Evolutionary conservation across 2,113 vertebrate species (phyloP), one percentile per base, ranked within the genome.

Genomic region (Sturnus vulgaris): DNA sequence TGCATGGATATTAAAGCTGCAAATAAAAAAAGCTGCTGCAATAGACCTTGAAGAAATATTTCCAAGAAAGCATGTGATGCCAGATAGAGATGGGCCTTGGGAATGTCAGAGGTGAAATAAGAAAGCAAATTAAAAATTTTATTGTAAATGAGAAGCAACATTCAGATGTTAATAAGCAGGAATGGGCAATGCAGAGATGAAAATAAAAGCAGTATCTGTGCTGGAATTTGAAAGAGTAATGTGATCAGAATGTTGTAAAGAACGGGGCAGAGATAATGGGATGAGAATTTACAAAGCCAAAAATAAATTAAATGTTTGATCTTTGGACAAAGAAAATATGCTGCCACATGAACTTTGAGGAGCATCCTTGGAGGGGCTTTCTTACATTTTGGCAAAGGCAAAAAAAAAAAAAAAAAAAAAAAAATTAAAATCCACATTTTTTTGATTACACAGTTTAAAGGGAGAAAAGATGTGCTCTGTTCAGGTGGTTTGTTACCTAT

Each of bases 51-150:
- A 80, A 65, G 25, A 92, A 92, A 61, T 18, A 42, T 47, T 53
- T 76, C 7, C 35, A 61, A 57, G 33, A 90, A 73, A 53, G 40
- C 4, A 0, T 35, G 11, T 47, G 50, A 64, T 65, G 6, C 5
- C 28, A 25, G 15, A 57, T 11, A 75, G 39, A 79, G 11, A 57
- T 1, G 2, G 11, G 16, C 15, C 9, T 8, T n/a, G 16, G 22
- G 25, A 88, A 80, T 65, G 63, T 60, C 57, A 85, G 49, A 65
- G 23, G n/a, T 80, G 28, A 90, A 88, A 92, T 70, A 80, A 50
- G 42, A 90, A 86, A 82, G 7, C 7, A 82, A 90, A 90, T 92
- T 44, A 86, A 82, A 21, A 0, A 21, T 82, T 89, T 82, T 39
- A 49, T 79, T 80, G 50, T 53, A 57, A 88, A 86, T 72, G 20